A percentile compares a stretch with the other conserved stretches of the same genome.
Conservation (phyloP, 2,113 vertebrate species). For the Xenus cinereus region DNA sequence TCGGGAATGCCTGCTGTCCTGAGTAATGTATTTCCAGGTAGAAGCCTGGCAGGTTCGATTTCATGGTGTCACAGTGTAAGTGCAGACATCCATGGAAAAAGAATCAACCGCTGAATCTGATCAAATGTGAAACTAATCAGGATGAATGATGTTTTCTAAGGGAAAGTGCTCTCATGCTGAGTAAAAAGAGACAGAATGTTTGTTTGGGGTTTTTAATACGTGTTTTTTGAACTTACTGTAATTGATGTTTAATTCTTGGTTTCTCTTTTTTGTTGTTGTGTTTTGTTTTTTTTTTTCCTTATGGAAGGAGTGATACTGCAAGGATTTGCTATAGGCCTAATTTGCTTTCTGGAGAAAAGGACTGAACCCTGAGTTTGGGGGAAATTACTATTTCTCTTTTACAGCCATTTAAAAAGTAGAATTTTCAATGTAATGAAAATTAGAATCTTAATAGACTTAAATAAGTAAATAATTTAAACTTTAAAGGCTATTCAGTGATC, state of each 20-base stretch:
- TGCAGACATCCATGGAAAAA: constrained; percentile 6
- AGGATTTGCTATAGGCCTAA: not conserved
- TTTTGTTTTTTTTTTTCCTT: not conserved
- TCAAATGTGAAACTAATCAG: constrained; percentile 14
- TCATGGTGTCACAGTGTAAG: not conserved
- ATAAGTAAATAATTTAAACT: not conserved
- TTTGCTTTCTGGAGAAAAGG: not conserved
- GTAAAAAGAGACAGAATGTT: not conserved
- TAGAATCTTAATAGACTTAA: not conserved
- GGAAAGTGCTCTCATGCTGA: not conserved
- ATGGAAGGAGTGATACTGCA: not conserved
- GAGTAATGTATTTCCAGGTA: not conserved
- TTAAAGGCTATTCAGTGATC: not conserved
- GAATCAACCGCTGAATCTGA: constrained; percentile 42
- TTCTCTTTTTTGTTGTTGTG: not conserved
- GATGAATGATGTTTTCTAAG: constrained; percentile 10
- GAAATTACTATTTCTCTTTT: not conserved
- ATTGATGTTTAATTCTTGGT: not conserved
- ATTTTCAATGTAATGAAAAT: not conserved
- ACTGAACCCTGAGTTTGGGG: not conserved
- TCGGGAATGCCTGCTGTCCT: not conserved
- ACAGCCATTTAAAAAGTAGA: not conserved
- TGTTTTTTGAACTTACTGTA: not conserved
- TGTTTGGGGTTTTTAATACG: not conserved
- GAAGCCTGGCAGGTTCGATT: constrained; percentile 15